phyloP scores from a whole-genome alignment of 1,140 invertebrate species.

The Euschistus heros region DNA sequence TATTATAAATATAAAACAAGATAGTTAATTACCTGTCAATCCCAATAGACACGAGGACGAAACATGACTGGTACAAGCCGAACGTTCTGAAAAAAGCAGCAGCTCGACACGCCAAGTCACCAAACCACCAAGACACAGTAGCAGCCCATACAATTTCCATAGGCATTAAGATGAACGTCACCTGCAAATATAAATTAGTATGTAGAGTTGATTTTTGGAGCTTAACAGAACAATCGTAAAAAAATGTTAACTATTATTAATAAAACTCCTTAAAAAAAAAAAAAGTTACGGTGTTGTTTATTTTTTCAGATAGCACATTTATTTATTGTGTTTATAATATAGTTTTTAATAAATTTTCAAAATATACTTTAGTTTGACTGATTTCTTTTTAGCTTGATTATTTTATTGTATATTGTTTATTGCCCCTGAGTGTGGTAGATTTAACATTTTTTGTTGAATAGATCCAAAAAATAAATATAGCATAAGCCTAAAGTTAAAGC shows the following conservation, averaged over 20 bases:
- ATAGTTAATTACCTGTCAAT: constrained; percentile 57
- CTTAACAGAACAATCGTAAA: neutral
- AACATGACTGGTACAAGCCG: constrained; percentile 75
- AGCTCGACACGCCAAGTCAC: constrained; percentile 66
- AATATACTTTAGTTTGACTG: no score
- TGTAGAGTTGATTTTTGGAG: neutral
- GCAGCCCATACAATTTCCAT: constrained; percentile 76
- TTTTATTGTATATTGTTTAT: no score
- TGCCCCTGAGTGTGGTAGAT: no score
- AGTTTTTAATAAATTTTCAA: no score
- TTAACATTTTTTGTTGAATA: no score
- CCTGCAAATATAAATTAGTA: constrained; percentile 40
- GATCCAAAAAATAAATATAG: no score
- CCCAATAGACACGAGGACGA: constrained; percentile 77
- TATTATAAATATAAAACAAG: no score
- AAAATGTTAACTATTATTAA: neutral
- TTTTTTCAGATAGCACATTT: no score
- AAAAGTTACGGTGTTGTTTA: neutral
- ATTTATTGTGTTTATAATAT: no score
- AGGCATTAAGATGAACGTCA: constrained; percentile 83
- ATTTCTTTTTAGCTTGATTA: no score
- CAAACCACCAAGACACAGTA: constrained; percentile 71
- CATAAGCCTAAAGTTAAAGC: no score
- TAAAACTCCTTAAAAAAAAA: neutral
- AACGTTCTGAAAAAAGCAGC: constrained; percentile 77